Base-by-base conservation (phyloP, 2,113 vertebrate species). In the Passer domesticus region DNA sequence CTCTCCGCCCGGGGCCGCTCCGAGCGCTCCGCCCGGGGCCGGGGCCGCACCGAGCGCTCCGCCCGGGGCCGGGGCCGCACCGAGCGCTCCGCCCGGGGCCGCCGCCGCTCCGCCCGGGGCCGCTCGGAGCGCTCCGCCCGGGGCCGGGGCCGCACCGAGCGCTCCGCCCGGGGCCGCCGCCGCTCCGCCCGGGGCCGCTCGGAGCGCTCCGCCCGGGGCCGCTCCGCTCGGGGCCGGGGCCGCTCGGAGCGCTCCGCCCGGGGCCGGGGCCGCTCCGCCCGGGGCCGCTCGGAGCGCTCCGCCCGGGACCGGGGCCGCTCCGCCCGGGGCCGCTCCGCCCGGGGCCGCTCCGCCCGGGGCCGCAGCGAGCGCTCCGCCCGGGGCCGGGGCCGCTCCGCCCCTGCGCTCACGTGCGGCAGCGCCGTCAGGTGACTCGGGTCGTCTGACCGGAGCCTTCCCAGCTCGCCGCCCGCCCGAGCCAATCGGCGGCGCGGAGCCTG, bases 381-480 rank as follows among this genome's bases (percentile, higher is more conserved):
- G 53, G 7, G 2, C 52, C 7, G 24, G 39, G 39, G 41, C 41
- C 52, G 41, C 90, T 76, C 96, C 87, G 88, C 83, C 72, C 77
- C 85, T 6, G 7, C 63, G 89, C 80, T 85, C 96, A 62, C 56
- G 84, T 81, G 94, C 63, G 12, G 47, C 55, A 15, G 52, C 53
- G 68, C 81, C 96, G 98, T 99, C 99, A 99, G 98, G 98, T 99
- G 99, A 99, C 98, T 96, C 87, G 25, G 74, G 96, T 82, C 97
- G 96, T 95, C 96, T 97, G 97, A 96, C 10, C 49, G 53, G 28
- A 44, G 89, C 46, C 60, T 5, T 7, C 79, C 55, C 13, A n/a
- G 33, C 55, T 58, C 55, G 55, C 55, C 10, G 47, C 6, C 33
- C 31, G 55, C 13, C 55, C 55, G 55, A 23, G 55, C 55, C 55